Evolutionary conservation across 2,113 vertebrate genomes (phyloP), one percentile per base, ranked within the genome.

Genomic region (Oostethus manadensis): DNA sequence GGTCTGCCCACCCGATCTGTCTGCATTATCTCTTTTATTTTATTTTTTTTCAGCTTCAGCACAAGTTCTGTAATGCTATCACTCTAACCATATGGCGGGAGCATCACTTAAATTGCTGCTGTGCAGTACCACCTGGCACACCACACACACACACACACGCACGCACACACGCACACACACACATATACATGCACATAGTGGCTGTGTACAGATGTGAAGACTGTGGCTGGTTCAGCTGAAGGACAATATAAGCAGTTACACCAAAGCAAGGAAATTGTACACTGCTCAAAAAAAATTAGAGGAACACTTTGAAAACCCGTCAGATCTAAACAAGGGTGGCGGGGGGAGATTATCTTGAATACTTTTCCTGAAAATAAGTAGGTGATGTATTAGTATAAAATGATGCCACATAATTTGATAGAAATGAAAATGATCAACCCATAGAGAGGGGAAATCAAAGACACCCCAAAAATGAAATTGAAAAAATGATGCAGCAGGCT

Each of bases 71-170:
- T 81, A 85, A 84, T 86, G 77, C 79, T 82, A 82, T 88, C 84
- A 84, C 66, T 81, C 73, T 61, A 70, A 79, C 77, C 84, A 87
- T 87, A 87, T 85, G 86, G 79, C 61, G 59, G 53, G 66, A 80
- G 79, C 86, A 87, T 87, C 86, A 78, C 81, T 82, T 75, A 82
- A 83, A 81, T 80, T 84, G 80, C 79, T 87, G 84, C 77, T 81
- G 81, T 84, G 80, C 80, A 84, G 70, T 60, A 51, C 43, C 64
- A 63, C 58, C 66, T 81, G 71, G 78, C 67, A 54, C 74, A 80
- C n/a, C 70, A 82, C 77, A 70, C 60, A 44, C 49, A 0, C 64
- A 26, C 26, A 35, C 60, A 49, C 58, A 26, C 46, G 22, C 22
- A 49, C 51, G 15, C 18, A 26, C 35, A 8, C 61, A 6, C 51